Percentiles rank a stretch among this genome's conserved stretches.
phyloP scores from a whole-genome alignment of 2,797 vertebrate genomes.

The Lerista edwardsae region DNA sequence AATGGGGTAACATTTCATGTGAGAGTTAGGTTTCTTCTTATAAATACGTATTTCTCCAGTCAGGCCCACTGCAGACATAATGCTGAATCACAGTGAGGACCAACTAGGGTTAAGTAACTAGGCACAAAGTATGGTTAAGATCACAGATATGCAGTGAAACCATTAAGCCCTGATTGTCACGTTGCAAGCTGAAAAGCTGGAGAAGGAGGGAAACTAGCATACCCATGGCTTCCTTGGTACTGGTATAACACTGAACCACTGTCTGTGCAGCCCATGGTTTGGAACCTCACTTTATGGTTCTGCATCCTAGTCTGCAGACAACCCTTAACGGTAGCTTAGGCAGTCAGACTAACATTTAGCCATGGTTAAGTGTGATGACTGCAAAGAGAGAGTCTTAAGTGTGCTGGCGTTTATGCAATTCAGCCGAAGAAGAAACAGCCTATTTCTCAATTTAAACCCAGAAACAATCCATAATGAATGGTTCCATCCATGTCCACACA shows the following conservation, averaged over 20 bases:
- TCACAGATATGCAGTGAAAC: background rate
- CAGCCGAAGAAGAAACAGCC: background rate
- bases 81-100: background rate
- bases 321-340: background rate
- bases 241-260: background rate
- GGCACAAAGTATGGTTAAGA: background rate
- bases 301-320: background rate
- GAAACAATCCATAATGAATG: slow-evolving; percentile 31
- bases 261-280: background rate
- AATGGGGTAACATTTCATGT: background rate
- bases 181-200: background rate
- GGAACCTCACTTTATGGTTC: background rate
- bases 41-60: background rate
- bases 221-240: background rate
- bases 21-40: background rate
- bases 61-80: background rate
- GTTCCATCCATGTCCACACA: slow-evolving; percentile 21
- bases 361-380: background rate
- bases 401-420: background rate
- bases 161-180: background rate
- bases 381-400: background rate
- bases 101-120: background rate
- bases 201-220: background rate
- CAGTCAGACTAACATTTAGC: background rate
- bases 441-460: background rate